A percentile compares a stretch with the other conserved stretches of the same genome.
Evolutionary conservation across 2,888 invertebrate species (phyloP).

Genomic region (Chrysolina haemoptera): DNA sequence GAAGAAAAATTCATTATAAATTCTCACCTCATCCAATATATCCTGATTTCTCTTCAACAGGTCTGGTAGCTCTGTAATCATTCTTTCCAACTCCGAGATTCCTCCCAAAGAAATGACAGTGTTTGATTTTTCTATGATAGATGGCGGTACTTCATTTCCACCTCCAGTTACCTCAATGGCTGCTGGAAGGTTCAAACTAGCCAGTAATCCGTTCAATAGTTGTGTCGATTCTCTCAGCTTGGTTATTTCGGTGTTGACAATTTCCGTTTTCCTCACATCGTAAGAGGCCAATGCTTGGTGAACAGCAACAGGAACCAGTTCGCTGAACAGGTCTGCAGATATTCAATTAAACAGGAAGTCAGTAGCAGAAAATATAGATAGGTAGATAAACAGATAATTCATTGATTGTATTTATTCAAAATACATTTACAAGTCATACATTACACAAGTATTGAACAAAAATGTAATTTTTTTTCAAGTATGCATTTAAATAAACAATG

Average conservation of each 20-base stretch:
- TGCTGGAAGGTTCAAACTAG: constrained; percentile 97
- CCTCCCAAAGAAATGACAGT: constrained; percentile 86
- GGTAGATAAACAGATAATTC: too few species aligned
- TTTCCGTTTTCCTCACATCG: constrained; percentile 88
- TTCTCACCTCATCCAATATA: constrained; percentile 89
- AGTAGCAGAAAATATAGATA: not conserved
- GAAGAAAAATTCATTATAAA: too few species aligned
- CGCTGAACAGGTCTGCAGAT: constrained; percentile 85
- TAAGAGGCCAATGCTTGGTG: constrained; percentile 92
- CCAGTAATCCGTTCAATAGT: constrained; percentile 87
- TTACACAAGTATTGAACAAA: too few species aligned
- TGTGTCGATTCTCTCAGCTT: constrained; percentile 93
- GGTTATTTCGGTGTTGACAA: constrained; percentile 88
- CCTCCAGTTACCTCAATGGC: constrained; percentile 88
- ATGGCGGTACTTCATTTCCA: constrained; percentile 86
- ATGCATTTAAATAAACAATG: too few species aligned
- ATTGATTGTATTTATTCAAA: too few species aligned
- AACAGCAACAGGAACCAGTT: constrained; percentile 90
- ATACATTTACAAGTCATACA: too few species aligned
- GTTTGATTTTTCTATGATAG: constrained; percentile 88
- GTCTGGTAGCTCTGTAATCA: constrained; percentile 91
- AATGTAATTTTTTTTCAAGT: too few species aligned
- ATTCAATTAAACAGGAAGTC: not conserved
- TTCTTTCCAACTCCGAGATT: constrained; percentile 77
- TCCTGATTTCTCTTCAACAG: constrained; percentile 92